Evolutionary conservation across 64 coral and sea anemone genomes (phyloP).

Genomic region (Pocillopora damicornis): DNA sequence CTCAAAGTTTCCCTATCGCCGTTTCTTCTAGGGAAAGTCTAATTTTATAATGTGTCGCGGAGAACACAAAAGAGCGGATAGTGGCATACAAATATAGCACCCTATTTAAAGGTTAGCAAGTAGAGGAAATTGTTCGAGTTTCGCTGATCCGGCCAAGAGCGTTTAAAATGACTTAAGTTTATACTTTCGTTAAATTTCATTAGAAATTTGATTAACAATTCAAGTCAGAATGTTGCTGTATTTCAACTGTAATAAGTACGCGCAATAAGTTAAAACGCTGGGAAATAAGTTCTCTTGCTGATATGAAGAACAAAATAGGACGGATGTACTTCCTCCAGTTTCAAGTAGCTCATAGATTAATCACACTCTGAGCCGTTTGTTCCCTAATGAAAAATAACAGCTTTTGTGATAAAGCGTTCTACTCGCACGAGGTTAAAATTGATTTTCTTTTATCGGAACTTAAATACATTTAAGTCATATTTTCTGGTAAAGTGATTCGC

Average conservation of each 20-base stretch:
- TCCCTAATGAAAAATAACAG: background rate
- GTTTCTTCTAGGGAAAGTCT: background rate
- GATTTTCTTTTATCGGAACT: background rate
- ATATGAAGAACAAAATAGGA: background rate
- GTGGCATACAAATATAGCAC: constrained; percentile 2
- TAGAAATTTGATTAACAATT: background rate
- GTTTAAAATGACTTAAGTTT: constrained; percentile 3
- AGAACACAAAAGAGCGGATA: background rate
- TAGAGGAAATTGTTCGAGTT: constrained; percentile 3
- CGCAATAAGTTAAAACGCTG: background rate
- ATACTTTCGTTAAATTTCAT: constrained; percentile 5
- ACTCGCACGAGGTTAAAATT: background rate
- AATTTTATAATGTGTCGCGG: constrained; percentile 10
- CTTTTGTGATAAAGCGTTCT: background rate
- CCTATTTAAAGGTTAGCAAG: background rate
- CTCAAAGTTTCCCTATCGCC: background rate
- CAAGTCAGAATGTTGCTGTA: background rate
- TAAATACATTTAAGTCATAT: too few relatives aligned
- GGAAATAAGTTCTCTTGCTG: background rate
- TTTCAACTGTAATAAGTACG: background rate
- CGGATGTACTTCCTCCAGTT: background rate
- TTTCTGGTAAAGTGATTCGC: too few relatives aligned
- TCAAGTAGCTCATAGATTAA: background rate
- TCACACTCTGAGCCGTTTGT: background rate
- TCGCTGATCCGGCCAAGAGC: background rate